A percentile compares a stretch with the other conserved stretches of the same genome.
phyloP scores from a whole-genome alignment of 2,113 vertebrate genomes.

The Sciurus niger region DNA sequence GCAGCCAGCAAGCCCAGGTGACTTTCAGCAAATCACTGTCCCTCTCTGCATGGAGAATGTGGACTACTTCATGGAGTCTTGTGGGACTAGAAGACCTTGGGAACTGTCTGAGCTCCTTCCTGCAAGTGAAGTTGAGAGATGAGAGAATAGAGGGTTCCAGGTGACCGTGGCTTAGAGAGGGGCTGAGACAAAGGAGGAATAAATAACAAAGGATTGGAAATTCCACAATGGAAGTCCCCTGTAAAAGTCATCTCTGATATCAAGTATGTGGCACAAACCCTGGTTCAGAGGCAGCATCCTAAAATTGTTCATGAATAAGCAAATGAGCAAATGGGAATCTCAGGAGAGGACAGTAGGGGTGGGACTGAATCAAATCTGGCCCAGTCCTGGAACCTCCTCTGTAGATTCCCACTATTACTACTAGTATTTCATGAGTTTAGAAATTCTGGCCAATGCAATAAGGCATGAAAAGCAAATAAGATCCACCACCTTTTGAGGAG shows the following conservation, averaged over 20 bases:
- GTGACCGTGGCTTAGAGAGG: not conserved
- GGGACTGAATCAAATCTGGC: not conserved
- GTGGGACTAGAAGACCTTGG: not conserved
- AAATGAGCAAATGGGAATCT: not conserved
- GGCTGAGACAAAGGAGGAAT: not conserved
- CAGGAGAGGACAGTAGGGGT: not conserved
- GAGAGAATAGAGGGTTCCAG: not conserved
- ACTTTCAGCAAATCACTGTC: not conserved
- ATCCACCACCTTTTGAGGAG: not conserved
- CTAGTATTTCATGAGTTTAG: not conserved
- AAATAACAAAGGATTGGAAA: not conserved
- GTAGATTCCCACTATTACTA: not conserved
- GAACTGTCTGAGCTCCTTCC: not conserved
- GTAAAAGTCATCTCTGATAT: not conserved
- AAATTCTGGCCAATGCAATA: constrained; percentile 56
- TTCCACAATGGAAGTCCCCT: not conserved
- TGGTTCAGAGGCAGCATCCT: not conserved
- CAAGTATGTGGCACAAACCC: not conserved
- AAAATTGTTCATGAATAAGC: constrained; percentile 24
- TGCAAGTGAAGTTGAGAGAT: not conserved
- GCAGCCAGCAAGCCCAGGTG: not conserved
- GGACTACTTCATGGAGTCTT: not conserved
- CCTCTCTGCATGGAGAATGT: not conserved
- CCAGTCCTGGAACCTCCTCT: not conserved
- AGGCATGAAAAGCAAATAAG: constrained; percentile 77